Conservation (phyloP, 2,888 invertebrate species). For the Meliscaeva auricollis region DNA sequence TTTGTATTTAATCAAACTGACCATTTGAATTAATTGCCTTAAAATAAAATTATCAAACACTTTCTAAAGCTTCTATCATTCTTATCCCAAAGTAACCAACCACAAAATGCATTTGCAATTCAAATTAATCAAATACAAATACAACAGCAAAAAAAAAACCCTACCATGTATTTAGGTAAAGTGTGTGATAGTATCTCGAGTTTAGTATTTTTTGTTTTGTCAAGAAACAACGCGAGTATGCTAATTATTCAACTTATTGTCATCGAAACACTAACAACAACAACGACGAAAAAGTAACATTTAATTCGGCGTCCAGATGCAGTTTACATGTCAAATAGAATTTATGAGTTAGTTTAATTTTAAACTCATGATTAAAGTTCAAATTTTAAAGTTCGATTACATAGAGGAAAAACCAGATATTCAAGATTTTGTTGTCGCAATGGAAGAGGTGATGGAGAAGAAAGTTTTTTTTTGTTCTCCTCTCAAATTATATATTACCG, state of each 20-base stretch:
- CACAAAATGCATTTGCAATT: slow-evolving; percentile 51
- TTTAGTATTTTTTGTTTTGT: not conserved
- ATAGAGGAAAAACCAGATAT: slow-evolving; percentile 12
- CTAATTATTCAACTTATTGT: slow-evolving; percentile 21
- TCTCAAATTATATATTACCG: not conserved
- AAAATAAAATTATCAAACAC: not conserved
- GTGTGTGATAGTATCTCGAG: slow-evolving; percentile 8
- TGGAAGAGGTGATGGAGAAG: not conserved
- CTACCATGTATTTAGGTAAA: slow-evolving; percentile 23
- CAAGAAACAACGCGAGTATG: slow-evolving; percentile 36
- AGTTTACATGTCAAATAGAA: slow-evolving; percentile 7
- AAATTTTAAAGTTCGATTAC: not conserved
- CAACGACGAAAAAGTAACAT: not conserved
- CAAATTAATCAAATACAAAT: slow-evolving; percentile 49
- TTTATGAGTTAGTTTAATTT: not conserved
- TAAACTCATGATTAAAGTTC: slow-evolving; percentile 8
- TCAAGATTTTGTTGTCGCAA: not conserved
- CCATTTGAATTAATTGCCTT: not conserved
- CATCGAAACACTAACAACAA: not conserved
- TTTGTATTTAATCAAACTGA: too few relatives aligned
- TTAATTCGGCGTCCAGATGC: slow-evolving; percentile 15
- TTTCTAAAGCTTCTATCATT: slow-evolving; percentile 32
- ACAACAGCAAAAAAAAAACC: too few relatives aligned
- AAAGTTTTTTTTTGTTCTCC: not conserved
- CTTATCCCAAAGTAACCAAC: slow-evolving; percentile 13